Percentiles rank a stretch among this genome's conserved stretches.
These are phyloP conservation scores for Microcaecilia unicolor DNA, from an alignment of 2,797 vertebrate genomes.

Conservation along the genomic window DNA sequence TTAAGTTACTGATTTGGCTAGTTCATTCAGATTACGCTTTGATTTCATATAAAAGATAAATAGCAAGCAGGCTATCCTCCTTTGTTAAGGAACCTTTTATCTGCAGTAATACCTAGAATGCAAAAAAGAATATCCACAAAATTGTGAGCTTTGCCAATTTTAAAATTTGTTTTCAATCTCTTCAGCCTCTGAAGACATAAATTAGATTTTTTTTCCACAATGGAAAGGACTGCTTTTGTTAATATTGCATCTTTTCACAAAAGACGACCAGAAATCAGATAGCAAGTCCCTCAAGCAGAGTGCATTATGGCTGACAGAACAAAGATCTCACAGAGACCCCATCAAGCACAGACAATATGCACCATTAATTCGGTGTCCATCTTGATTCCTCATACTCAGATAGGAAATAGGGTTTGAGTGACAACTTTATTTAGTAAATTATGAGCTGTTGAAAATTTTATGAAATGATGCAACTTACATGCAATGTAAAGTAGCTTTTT, in stretches of 20 bases:
- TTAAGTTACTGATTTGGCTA: slow-evolving; percentile 6
- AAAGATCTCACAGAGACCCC: slow-evolving; percentile 42
- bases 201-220: slow-evolving; percentile 58
- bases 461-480: slow-evolving; percentile 32
- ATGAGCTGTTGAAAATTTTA: slow-evolving; percentile 43
- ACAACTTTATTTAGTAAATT: slow-evolving; percentile 53
- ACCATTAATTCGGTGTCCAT: slow-evolving; percentile 47
- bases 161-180: slow-evolving; percentile 4
- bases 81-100: slow-evolving; percentile 1
- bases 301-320: slow-evolving; percentile 49
- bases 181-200: slow-evolving; percentile 38
- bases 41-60: slow-evolving; percentile 18
- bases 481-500: slow-evolving; percentile 29
- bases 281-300: slow-evolving; percentile 47
- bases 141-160: background rate
- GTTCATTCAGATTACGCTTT: slow-evolving; percentile 1
- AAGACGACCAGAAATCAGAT: slow-evolving; percentile 55
- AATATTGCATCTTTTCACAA: slow-evolving; percentile 63
- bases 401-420: slow-evolving; percentile 50
- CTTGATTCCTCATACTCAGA: slow-evolving; percentile 21
- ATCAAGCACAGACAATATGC: slow-evolving; percentile 44
- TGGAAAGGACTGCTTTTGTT: slow-evolving; percentile 45
- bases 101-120: background rate
- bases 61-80: background rate
- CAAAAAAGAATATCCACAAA: background rate